These are phyloP conservation scores for Amblyornis subalaris DNA, from an alignment of 2,113 vertebrate species.

Conservation along the genomic window DNA sequence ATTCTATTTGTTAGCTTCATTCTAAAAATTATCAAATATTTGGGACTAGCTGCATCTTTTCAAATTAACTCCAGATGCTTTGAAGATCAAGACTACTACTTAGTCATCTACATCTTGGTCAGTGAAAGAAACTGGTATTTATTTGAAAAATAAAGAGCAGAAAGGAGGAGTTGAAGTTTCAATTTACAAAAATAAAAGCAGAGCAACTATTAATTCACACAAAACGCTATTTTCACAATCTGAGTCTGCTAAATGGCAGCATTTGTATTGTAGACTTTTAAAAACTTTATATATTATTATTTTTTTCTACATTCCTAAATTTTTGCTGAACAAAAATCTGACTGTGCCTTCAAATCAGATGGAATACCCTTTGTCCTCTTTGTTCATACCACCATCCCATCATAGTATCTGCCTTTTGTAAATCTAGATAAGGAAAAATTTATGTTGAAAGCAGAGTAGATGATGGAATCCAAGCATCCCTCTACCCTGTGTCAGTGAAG, in stretches of 20 bases:
- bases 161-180: background rate
- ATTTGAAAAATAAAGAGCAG: background rate
- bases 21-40: background rate
- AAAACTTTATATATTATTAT: background rate
- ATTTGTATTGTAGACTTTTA: background rate
- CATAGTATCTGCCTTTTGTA: background rate
- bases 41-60: background rate
- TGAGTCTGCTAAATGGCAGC: background rate
- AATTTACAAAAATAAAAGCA: background rate
- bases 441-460: background rate
- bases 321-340: background rate
- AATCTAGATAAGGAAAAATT: background rate
- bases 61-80: background rate
- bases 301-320: background rate
- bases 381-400: background rate
- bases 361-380: background rate
- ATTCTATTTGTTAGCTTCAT: background rate
- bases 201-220: background rate
- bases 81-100: background rate
- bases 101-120: background rate
- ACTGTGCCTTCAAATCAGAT: background rate
- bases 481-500: background rate
- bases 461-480: background rate
- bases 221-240: background rate
- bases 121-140: background rate